Evolutionary conservation across 1,140 invertebrate species (phyloP), one percentile per base, ranked within the genome.

Genomic region (Wiebesia pumilae): DNA sequence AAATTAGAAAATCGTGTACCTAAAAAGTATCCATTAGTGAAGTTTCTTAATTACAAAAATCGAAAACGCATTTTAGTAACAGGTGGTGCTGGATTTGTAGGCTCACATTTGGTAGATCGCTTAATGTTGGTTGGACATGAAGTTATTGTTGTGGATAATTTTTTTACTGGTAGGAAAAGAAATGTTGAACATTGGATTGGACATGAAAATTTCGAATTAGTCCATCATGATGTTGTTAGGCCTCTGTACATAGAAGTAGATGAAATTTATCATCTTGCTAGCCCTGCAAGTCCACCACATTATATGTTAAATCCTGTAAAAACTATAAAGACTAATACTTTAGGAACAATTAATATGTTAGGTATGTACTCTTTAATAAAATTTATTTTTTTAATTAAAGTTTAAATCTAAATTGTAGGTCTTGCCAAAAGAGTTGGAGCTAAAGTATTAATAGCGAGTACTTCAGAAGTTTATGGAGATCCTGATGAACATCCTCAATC

Each of bases 281-380:
- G 98, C 91, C 99, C 99, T 47, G 99, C 99, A 7, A 99, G 98
- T 90, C 99, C 99, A 73, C 98, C 98, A 3, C 99, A 99, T 94
- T 99, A 99, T 91, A 99, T 99, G 99, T 97, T 98, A 90, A 99
- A 99, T 95, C 99, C 99, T 58, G 99, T 99, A 0, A 99, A 99
- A 94, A 99, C 99, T 33, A 98, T 99, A 84, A 99, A 99, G 93
- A 99, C 99, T 3, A 99, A 99, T 93, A 99, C 98, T 30, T 95
- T 99, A 88, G 99, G 99, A 62, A 99, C 99, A n/a, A 99, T 99
- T 88, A 99, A 99, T 94, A 98, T 99, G 95, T 94, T 99, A 88
- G 99, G 98, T 97, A 94, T 93, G 94, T 89, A 81, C 62, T 78
- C 0, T n/a, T 85, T 58, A 58, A 69, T 80, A 0, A 80, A 85